A percentile compares a stretch with the other conserved stretches of the same genome.
Evolutionary conservation across 2,888 invertebrate species (phyloP).

Genomic region (Eretmocerus hayati): DNA sequence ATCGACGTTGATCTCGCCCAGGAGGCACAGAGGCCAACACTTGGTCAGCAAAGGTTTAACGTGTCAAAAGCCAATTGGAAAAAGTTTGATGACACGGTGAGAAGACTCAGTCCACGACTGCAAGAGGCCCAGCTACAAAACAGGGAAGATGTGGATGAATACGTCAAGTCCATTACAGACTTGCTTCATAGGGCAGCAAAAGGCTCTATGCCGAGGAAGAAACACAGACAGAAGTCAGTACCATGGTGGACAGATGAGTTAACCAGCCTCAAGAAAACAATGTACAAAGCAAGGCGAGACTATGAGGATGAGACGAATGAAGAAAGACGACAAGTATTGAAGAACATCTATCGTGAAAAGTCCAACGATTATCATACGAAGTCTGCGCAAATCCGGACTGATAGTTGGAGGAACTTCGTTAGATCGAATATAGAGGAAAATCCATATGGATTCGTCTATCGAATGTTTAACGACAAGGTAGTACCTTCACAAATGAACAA

Average conservation of each 20-base stretch:
- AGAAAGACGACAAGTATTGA: neutral
- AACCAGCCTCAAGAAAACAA: neutral
- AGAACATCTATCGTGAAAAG: neutral
- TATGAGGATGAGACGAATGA: neutral
- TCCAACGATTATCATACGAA: neutral
- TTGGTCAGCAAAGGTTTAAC: too few relatives aligned
- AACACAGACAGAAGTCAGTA: neutral
- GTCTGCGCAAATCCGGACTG: too few relatives aligned
- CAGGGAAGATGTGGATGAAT: too few relatives aligned
- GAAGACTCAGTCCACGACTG: too few relatives aligned
- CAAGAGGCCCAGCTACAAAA: too few relatives aligned
- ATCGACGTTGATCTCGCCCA: too few relatives aligned
- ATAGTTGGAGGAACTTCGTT: neutral
- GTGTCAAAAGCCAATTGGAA: too few relatives aligned
- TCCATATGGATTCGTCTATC: neutral
- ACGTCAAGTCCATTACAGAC: too few relatives aligned
- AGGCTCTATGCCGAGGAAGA: too few relatives aligned
- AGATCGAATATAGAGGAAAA: neutral
- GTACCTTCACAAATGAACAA: neutral
- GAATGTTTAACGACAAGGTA: neutral
- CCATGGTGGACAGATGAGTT: neutral
- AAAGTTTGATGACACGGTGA: too few relatives aligned
- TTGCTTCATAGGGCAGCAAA: too few relatives aligned
- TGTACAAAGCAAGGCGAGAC: neutral
- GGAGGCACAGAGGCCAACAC: too few relatives aligned